Conservation (phyloP, 2,797 vertebrate genomes). For the Meriones psammophilus region DNA sequence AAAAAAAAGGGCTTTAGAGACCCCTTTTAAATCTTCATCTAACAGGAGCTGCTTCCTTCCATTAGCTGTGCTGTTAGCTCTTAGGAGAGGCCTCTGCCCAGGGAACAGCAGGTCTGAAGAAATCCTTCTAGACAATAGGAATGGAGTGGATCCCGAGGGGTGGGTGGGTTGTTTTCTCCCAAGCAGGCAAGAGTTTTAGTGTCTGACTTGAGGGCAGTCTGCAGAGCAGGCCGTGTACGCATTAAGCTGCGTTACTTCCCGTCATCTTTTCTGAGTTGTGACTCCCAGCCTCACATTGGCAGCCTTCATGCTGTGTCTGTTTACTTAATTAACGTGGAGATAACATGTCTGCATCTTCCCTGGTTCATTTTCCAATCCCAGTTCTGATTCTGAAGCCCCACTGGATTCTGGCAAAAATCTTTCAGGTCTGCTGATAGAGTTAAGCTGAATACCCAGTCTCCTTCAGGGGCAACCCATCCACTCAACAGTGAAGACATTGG, state of each 20-base stretch:
- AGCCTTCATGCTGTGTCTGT: not conserved
- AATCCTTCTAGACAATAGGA: not conserved
- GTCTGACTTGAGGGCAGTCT: not conserved
- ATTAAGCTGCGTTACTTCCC: slow-evolving; percentile 72
- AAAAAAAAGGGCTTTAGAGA: not conserved
- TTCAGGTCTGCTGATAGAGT: not conserved
- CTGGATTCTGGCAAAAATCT: slow-evolving; percentile 32
- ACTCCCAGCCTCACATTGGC: slow-evolving; percentile 73
- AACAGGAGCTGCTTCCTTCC: not conserved
- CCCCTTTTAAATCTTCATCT: not conserved
- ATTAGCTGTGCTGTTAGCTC: not conserved
- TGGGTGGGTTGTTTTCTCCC: slow-evolving; percentile 33
- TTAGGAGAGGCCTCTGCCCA: not conserved
- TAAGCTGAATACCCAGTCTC: not conserved
- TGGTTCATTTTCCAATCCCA: not conserved
- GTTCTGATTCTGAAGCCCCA: slow-evolving; percentile 9
- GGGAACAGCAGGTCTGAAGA: not conserved
- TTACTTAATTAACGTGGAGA: slow-evolving; percentile 6
- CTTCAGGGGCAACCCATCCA: not conserved
- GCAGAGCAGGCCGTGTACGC: slow-evolving; percentile 46
- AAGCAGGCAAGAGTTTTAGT: not conserved
- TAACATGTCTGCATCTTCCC: not conserved
- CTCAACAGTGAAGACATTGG: not conserved
- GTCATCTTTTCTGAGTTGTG: slow-evolving; percentile 66
- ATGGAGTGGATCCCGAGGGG: not conserved